Evolutionary conservation across 2,888 invertebrate species (phyloP).

Genomic region (Alsophila aescularia): DNA sequence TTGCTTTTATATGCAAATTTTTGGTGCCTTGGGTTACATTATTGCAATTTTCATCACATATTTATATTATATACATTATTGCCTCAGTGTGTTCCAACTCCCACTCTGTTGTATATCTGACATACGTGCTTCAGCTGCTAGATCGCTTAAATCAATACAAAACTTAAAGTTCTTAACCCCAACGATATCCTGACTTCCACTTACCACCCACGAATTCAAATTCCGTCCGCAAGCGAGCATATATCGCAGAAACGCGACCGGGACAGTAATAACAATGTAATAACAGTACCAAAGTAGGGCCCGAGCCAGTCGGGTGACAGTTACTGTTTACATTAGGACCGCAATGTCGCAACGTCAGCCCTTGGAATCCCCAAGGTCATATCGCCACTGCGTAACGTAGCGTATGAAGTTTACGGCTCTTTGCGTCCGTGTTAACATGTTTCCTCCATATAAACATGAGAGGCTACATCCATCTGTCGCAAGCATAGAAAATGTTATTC

Average conservation of each 20-base stretch:
- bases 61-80: too few species aligned
- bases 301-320: slow-evolving; percentile 1
- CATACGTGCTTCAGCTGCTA: not conserved
- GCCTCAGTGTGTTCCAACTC: not conserved
- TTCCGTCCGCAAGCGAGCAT: slow-evolving; percentile 1
- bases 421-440: not conserved
- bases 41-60: too few species aligned
- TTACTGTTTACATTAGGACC: slow-evolving; percentile 12
- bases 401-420: not conserved
- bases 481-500: too few species aligned
- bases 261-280: slow-evolving; percentile 13
- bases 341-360: not conserved
- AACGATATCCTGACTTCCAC: not conserved
- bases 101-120: not conserved
- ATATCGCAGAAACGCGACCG: not conserved
- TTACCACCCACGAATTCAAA: slow-evolving; percentile 5
- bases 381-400: not conserved
- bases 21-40: too few species aligned
- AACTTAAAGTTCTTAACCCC: not conserved
- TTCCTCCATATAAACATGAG: not conserved
- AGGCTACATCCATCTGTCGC: not conserved
- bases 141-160: not conserved
- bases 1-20: too few species aligned
- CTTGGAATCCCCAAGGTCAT: slow-evolving; percentile 4
- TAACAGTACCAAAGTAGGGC: slow-evolving; percentile 3